phyloP scores from a whole-genome alignment of 2,888 invertebrate genomes.

The Limnephilus marmoratus region DNA sequence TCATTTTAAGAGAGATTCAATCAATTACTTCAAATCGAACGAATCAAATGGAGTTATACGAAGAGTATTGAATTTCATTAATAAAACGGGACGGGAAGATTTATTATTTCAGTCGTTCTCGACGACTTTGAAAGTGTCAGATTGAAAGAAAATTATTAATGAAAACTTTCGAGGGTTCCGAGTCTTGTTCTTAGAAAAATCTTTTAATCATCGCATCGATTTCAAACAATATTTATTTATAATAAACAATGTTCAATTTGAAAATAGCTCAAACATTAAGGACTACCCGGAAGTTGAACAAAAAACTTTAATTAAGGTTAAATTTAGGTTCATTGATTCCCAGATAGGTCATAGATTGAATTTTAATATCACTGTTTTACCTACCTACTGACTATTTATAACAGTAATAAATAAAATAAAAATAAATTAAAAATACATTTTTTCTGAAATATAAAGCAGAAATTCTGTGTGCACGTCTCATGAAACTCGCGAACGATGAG shows the following conservation, averaged over 20 bases:
- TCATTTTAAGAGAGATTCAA: slow-evolving; percentile 49
- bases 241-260: not conserved
- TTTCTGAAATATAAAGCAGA: no score
- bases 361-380: no score
- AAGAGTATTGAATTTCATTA: slow-evolving; percentile 46
- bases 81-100: slow-evolving; percentile 28
- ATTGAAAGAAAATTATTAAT: slow-evolving; percentile 1
- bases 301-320: no score
- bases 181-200: not conserved
- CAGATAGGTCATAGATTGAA: no score
- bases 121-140: slow-evolving; percentile 8
- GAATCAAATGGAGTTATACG: slow-evolving; percentile 34
- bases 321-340: no score
- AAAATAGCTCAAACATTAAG: not conserved
- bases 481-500: no score
- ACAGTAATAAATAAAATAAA: no score
- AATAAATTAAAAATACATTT: no score
- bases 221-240: not conserved
- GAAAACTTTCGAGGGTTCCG: slow-evolving; percentile 28
- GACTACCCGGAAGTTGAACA: no score
- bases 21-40: slow-evolving; percentile 56
- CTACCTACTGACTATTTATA: no score
- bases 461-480: no score
- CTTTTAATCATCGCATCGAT: not conserved
- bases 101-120: slow-evolving; percentile 24